phyloP scores from a whole-genome alignment of 2,888 invertebrate genomes.

The Drosophila anomelani region DNA sequence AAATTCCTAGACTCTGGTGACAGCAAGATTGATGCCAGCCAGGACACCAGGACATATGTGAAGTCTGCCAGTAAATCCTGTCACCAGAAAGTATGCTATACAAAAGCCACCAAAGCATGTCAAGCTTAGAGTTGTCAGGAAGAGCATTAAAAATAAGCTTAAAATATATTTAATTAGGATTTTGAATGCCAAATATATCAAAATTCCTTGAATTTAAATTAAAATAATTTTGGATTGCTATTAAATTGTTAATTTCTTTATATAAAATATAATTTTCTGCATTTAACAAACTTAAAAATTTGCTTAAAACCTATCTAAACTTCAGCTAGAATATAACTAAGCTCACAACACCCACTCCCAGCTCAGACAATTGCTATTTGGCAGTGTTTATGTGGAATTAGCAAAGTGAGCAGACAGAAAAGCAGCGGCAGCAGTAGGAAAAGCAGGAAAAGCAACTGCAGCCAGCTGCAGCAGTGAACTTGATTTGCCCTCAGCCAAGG shows the following conservation, averaged over 20 bases:
- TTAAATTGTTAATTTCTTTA: not conserved
- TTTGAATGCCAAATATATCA: fast-evolving
- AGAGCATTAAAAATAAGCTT: not conserved
- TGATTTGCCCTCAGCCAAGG: constrained; percentile 84
- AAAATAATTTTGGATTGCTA: too few relatives aligned
- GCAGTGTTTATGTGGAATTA: constrained; percentile 81
- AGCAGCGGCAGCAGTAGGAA: constrained; percentile 1
- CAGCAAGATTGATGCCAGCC: constrained; percentile 47
- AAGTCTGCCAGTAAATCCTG: not conserved
- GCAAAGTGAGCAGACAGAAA: constrained; percentile 57
- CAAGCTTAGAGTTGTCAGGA: constrained; percentile 7
- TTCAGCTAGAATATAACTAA: constrained; percentile 10
- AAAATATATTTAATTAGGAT: not conserved
- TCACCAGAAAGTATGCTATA: constrained; percentile 58
- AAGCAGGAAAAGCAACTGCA: constrained; percentile 60
- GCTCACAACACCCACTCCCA: constrained; percentile 12
- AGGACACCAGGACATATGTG: constrained; percentile 36
- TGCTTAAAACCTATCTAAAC: not conserved
- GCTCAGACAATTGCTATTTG: constrained; percentile 69
- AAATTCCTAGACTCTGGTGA: constrained; percentile 24
- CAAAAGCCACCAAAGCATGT: constrained; percentile 36
- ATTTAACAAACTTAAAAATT: not conserved
- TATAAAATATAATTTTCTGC: not conserved
- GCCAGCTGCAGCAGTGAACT: constrained; percentile 73
- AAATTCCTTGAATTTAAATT: not conserved